Evolutionary conservation across 2,888 invertebrate genomes (phyloP).

Genomic region (Ephialtes manifestator): DNA sequence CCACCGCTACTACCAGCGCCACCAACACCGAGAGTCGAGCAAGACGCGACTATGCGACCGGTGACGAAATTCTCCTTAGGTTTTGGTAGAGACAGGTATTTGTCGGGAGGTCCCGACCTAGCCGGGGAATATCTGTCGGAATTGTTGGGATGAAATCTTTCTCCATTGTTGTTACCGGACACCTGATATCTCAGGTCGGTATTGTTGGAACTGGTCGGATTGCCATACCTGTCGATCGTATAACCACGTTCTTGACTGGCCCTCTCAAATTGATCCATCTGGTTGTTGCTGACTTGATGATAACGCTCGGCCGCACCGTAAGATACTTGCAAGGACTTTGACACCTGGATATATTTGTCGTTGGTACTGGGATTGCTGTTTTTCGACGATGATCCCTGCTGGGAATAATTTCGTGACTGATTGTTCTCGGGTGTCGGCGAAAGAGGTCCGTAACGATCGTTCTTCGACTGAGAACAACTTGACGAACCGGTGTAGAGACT

Average conservation of each 20-base stretch:
- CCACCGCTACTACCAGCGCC: conserved; percentile 56
- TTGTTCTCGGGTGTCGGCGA: conserved; percentile 77
- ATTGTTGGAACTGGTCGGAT: conserved; percentile 36
- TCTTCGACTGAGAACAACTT: conserved; percentile 76
- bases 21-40: conserved; percentile 69
- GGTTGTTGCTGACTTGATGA: conserved; percentile 65
- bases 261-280: conserved; percentile 77
- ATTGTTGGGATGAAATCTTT: conserved; percentile 78
- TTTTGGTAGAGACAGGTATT: conserved; percentile 83
- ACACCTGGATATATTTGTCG: conserved; percentile 82
- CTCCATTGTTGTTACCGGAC: conserved; percentile 63
- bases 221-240: conserved; percentile 67
- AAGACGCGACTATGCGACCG: conserved; percentile 78
- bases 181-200: conserved; percentile 57
- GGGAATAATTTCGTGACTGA: conserved; percentile 63
- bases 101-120: conserved; percentile 78
- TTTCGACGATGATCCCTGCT: conserved; percentile 72
- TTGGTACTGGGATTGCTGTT: conserved; percentile 50
- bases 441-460: conserved; percentile 75
- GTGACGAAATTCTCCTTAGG: conserved; percentile 82
- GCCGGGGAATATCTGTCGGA: conserved; percentile 83
- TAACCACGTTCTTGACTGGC: conserved; percentile 72
- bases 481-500: conserved; percentile 63
- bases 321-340: conserved; percentile 80
- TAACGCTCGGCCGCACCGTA: conserved; percentile 75